These are phyloP conservation scores for Pelosia muscerda DNA, from an alignment of 2,888 invertebrate genomes.

Conservation along the genomic window DNA sequence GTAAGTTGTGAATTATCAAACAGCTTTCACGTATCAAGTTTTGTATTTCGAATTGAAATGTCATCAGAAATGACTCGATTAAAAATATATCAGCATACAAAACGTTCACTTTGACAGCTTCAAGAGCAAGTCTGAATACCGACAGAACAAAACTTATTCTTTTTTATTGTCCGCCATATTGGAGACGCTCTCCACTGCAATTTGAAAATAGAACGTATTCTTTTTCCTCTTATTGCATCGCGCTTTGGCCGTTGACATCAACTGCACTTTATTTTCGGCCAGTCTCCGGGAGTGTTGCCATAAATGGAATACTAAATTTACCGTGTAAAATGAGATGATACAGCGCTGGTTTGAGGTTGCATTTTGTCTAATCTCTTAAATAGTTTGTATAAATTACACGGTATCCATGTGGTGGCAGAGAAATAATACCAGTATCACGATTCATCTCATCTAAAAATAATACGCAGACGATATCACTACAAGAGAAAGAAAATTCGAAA, in stretches of 20 bases:
- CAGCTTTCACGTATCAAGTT: constrained; percentile 30
- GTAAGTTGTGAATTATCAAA: no score
- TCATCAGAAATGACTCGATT: constrained; percentile 24
- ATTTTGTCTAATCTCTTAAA: constrained; percentile 5
- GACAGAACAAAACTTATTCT: constrained; percentile 55
- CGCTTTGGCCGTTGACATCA: constrained; percentile 78
- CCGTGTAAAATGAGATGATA: constrained; percentile 63
- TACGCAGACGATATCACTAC: no score
- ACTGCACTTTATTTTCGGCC: constrained; percentile 80
- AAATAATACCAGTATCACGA: no score
- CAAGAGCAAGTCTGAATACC: constrained; percentile 39
- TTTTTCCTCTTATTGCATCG: constrained; percentile 80
- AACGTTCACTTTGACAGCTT: constrained; percentile 35
- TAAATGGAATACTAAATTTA: constrained; percentile 67
- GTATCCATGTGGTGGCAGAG: no score
- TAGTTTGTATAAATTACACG: neutral
- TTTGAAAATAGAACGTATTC: constrained; percentile 79
- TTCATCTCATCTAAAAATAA: no score
- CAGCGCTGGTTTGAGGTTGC: constrained; percentile 33
- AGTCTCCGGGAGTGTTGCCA: constrained; percentile 77
- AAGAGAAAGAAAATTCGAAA: no score
- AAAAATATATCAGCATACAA: constrained; percentile 21
- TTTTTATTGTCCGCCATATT: constrained; percentile 67
- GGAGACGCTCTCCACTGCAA: constrained; percentile 70
- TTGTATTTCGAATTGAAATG: constrained; percentile 31